Conservation (phyloP, 2,888 invertebrate genomes). For the Pinctada fucata region DNA sequence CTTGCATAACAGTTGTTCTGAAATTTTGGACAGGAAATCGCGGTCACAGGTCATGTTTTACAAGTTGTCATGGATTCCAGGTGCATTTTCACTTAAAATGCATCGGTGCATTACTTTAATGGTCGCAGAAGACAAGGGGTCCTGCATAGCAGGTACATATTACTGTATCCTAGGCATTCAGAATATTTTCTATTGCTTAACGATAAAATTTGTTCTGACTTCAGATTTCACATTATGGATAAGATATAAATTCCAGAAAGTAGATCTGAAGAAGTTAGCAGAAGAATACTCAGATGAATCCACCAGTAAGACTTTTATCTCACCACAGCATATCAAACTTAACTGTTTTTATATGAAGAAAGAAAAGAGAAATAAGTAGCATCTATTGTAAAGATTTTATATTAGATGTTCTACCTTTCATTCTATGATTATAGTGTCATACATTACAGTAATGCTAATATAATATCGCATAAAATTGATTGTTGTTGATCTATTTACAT, state of each 20-base stretch:
- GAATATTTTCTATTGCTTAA: too few relatives aligned
- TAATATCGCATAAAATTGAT: too few relatives aligned
- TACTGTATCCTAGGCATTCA: too few relatives aligned
- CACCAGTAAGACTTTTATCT: constrained; percentile 14
- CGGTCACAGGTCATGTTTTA: background rate
- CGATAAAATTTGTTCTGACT: background rate
- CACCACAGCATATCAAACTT: background rate
- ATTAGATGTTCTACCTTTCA: too few relatives aligned
- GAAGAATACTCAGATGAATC: constrained; percentile 30
- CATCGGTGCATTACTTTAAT: background rate
- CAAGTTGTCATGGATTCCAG: background rate
- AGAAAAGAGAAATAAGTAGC: background rate
- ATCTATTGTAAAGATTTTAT: too few relatives aligned
- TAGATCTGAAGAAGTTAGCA: constrained; percentile 27
- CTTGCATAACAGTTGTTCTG: background rate
- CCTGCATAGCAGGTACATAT: too few relatives aligned
- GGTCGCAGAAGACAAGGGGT: background rate
- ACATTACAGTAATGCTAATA: too few relatives aligned
- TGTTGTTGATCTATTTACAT: too few relatives aligned
- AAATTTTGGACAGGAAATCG: background rate
- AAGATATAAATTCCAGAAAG: background rate
- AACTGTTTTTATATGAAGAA: background rate
- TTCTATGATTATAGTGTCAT: too few relatives aligned
- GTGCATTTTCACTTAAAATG: background rate
- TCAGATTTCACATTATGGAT: constrained; percentile 20